These are phyloP conservation scores for Pyrochroa serraticornis DNA, from an alignment of 2,888 invertebrate species.

Conservation along the genomic window DNA sequence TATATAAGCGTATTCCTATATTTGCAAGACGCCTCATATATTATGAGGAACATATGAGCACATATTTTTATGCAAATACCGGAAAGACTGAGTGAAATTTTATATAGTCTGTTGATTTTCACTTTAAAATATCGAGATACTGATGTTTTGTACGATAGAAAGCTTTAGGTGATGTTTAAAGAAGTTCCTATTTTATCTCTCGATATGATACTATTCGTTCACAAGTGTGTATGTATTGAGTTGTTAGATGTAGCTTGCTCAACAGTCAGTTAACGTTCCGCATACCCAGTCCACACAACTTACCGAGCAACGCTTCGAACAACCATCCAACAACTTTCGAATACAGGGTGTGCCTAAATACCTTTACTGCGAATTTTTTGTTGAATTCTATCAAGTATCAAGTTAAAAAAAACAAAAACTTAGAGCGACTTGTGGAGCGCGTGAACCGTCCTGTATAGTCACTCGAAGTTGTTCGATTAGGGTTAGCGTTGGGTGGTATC, in stretches of 20 bases:
- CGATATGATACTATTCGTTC: constrained; percentile 58
- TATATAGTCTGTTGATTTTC: constrained; percentile 61
- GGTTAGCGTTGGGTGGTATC: no score
- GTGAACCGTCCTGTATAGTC: no score
- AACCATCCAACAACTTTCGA: background rate
- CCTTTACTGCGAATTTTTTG: background rate
- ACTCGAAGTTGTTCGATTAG: no score
- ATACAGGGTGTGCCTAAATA: background rate
- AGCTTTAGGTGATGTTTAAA: constrained; percentile 61
- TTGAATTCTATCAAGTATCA: no score
- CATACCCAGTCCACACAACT: constrained; percentile 57
- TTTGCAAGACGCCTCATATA: constrained; percentile 58
- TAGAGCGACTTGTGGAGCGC: no score
- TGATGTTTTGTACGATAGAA: constrained; percentile 59
- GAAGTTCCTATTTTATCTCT: constrained; percentile 62
- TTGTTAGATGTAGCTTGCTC: constrained; percentile 60
- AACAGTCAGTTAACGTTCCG: constrained; percentile 56
- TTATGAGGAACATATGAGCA: constrained; percentile 58
- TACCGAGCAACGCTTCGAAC: constrained; percentile 20
- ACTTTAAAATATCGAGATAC: constrained; percentile 58
- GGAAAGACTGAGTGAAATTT: constrained; percentile 63
- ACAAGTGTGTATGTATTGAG: constrained; percentile 57
- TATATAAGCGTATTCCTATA: constrained; percentile 53
- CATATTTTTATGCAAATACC: constrained; percentile 62
- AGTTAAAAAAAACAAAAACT: no score